These are phyloP conservation scores for Sciaenops ocellatus DNA, from an alignment of 2,797 vertebrate species.

Conservation along the genomic window DNA sequence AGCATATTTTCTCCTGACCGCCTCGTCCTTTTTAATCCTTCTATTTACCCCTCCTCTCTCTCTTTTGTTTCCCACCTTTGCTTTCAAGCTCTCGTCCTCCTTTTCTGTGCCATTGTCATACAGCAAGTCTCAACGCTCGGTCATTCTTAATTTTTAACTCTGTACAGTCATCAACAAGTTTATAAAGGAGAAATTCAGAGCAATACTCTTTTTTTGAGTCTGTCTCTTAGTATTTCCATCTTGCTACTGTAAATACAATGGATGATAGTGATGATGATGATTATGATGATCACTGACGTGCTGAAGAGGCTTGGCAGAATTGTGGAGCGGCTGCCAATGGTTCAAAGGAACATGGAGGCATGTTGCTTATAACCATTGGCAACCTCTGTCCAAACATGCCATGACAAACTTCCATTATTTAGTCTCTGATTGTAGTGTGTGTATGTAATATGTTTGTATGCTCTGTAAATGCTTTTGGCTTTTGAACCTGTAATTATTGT, in stretches of 20 bases:
- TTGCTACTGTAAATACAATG: conserved; percentile 69
- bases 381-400: conserved; percentile 23
- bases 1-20: not conserved
- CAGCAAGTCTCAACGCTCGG: conserved; percentile 53
- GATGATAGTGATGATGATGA: conserved; percentile 45
- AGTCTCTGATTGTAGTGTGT: conserved; percentile 71
- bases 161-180: conserved; percentile 58
- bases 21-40: not conserved
- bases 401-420: conserved; percentile 46
- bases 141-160: conserved; percentile 49
- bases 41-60: not conserved
- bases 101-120: conserved; percentile 49
- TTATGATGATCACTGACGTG: conserved; percentile 34
- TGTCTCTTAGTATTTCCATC: conserved; percentile 56
- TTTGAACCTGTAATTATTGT: conserved; percentile 85
- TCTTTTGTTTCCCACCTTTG: not conserved
- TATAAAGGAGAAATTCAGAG: conserved; percentile 74
- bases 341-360: not conserved
- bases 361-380: not conserved
- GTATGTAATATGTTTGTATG: conserved; percentile 75
- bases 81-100: not conserved
- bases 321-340: conserved; percentile 23
- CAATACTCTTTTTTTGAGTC: conserved; percentile 78
- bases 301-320: conserved; percentile 54
- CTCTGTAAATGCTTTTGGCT: conserved; percentile 83